These are phyloP conservation scores for Drosophila paramelanica DNA, from an alignment of 2,888 invertebrate species.

Conservation along the genomic window DNA sequence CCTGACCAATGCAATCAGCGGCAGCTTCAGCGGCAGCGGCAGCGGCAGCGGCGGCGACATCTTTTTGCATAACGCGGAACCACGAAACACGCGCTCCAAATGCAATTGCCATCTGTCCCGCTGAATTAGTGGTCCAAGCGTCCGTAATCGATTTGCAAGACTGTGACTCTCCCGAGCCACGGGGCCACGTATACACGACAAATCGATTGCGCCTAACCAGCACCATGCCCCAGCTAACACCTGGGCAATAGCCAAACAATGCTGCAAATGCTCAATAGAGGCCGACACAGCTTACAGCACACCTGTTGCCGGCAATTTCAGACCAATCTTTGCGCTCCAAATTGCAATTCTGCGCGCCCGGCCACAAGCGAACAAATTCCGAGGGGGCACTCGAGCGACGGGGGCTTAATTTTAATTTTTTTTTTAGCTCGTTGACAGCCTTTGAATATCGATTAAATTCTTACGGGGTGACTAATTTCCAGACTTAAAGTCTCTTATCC, in stretches of 20 bases:
- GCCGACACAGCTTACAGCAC: conserved; percentile 19
- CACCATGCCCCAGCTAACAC: conserved; percentile 62
- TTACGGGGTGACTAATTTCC: not conserved
- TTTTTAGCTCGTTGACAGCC: not conserved
- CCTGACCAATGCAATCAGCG: conserved; percentile 69
- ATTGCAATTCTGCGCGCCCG: conserved; percentile 54
- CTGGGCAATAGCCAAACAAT: conserved; percentile 51
- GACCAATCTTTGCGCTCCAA: conserved; percentile 49
- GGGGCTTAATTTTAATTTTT: not conserved
- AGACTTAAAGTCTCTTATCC: too few species aligned
- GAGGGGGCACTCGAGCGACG: conserved; percentile 11
- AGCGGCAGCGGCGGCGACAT: too few species aligned
- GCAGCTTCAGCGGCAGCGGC: conserved; percentile 8
- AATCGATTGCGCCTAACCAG: conserved; percentile 69
- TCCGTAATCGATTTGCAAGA: conserved; percentile 71
- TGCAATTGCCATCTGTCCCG: conserved; percentile 74
- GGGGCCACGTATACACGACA: conserved; percentile 77
- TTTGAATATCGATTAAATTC: conserved; percentile 1
- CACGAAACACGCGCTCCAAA: conserved; percentile 76
- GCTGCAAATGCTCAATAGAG: conserved; percentile 11
- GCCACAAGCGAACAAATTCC: conserved; percentile 11
- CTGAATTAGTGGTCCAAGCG: conserved; percentile 66
- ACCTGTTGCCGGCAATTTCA: conserved; percentile 45
- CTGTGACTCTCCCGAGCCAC: conserved; percentile 29
- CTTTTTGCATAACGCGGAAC: conserved; percentile 63